Conservation (phyloP, 2,888 invertebrate genomes). For the Gibbula magus region DNA sequence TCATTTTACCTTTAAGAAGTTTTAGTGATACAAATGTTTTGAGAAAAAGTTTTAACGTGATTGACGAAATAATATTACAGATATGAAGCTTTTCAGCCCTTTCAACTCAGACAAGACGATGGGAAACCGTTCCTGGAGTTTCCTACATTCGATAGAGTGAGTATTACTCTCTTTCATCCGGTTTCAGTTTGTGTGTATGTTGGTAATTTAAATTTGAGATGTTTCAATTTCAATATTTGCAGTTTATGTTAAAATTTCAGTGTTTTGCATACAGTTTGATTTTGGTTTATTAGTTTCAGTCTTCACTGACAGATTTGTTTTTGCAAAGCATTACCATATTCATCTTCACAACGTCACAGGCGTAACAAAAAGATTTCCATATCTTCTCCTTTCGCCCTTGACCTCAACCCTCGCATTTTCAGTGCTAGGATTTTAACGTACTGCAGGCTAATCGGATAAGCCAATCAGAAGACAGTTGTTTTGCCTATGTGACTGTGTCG, state of each 20-base stretch:
- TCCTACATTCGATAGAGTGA: conserved; percentile 84
- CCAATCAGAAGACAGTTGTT: too few species aligned
- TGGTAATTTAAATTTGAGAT: background rate
- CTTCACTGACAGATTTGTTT: too few species aligned
- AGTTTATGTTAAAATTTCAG: background rate
- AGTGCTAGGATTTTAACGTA: too few species aligned
- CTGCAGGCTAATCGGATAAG: too few species aligned
- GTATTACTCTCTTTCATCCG: background rate
- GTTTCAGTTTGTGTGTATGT: background rate
- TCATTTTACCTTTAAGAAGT: background rate
- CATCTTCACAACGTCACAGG: too few species aligned
- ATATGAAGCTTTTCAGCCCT: conserved; percentile 96
- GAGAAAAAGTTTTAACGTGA: background rate
- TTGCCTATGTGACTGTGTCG: too few species aligned
- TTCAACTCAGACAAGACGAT: conserved; percentile 85
- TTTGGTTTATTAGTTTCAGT: too few species aligned
- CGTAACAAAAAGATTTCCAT: too few species aligned
- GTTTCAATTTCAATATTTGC: background rate
- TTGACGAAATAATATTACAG: conserved; percentile 50
- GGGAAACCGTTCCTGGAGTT: conserved; percentile 80
- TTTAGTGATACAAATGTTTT: background rate
- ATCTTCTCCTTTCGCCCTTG: too few species aligned
- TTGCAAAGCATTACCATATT: too few species aligned
- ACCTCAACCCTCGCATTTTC: too few species aligned
- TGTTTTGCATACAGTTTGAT: too few species aligned